Conservation (phyloP, 2,797 vertebrate genomes). For the Darevskia nairensis region DNA sequence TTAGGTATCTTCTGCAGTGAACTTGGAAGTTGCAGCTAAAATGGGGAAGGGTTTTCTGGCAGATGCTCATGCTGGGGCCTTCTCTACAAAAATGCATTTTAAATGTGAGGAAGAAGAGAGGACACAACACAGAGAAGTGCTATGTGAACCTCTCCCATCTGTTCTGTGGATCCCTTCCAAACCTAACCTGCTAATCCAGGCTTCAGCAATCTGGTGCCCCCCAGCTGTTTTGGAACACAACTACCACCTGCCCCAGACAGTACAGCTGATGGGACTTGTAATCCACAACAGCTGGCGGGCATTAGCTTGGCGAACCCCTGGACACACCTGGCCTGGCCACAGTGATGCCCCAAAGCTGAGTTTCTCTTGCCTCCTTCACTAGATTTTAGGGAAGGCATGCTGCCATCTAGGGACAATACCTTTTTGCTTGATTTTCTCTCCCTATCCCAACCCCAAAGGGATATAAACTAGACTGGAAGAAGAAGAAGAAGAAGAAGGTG, state of each 20-base stretch:
- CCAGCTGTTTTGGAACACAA: not conserved
- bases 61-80: not conserved
- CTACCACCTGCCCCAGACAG: not conserved
- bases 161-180: not conserved
- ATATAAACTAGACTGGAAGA: not conserved
- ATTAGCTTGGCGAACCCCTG: not conserved
- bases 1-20: not conserved
- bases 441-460: not conserved
- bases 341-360: not conserved
- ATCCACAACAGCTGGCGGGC: not conserved
- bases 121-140: not conserved
- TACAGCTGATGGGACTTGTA: not conserved
- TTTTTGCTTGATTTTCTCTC: not conserved
- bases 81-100: slow-evolving; percentile 3
- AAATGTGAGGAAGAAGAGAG: not conserved
- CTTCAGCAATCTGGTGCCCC: not conserved
- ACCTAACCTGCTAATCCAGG: not conserved
- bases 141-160: not conserved
- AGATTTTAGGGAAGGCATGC: not conserved
- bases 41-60: not conserved
- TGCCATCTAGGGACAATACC: not conserved
- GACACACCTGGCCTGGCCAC: not conserved
- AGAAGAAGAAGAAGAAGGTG: not conserved
- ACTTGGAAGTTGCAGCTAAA: not conserved
- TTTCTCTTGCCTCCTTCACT: not conserved